A percentile compares a stretch with the other conserved stretches of the same genome.
Conservation (phyloP, 1,140 invertebrate species). For the Brachionus calyciflorus region DNA sequence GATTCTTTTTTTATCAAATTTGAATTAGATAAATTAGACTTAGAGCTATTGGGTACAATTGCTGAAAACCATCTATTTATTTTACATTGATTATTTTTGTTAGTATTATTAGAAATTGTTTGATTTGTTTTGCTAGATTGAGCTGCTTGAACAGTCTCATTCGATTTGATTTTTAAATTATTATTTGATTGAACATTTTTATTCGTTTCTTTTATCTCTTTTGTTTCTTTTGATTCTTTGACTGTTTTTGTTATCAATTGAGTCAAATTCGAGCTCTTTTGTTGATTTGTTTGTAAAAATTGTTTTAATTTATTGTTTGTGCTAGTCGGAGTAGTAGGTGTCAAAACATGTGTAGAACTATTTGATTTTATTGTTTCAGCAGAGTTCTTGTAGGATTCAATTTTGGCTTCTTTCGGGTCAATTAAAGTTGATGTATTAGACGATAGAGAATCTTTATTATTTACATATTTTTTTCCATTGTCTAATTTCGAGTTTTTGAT, state of each 20-base stretch:
- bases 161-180: neutral
- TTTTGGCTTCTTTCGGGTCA: neutral
- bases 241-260: neutral
- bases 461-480: neutral
- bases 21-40: neutral
- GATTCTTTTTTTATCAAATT: neutral
- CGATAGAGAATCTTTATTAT: neutral
- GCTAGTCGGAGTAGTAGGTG: conserved; percentile 6
- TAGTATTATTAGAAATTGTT: neutral
- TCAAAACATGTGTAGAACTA: neutral
- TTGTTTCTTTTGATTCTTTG: neutral
- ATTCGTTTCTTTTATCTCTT: neutral
- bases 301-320: conserved; percentile 8
- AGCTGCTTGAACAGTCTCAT: neutral
- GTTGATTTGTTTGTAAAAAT: neutral
- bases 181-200: neutral
- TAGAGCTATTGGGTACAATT: neutral
- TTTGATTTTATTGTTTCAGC: conserved; percentile 1
- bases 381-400: neutral
- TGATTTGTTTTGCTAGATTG: too few relatives aligned
- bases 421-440: neutral
- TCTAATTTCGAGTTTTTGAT: neutral
- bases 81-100: conserved; percentile 3
- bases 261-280: neutral
- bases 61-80: conserved; percentile 28